Conservation (phyloP, 2,888 invertebrate species). For the Archips xylosteana region DNA sequence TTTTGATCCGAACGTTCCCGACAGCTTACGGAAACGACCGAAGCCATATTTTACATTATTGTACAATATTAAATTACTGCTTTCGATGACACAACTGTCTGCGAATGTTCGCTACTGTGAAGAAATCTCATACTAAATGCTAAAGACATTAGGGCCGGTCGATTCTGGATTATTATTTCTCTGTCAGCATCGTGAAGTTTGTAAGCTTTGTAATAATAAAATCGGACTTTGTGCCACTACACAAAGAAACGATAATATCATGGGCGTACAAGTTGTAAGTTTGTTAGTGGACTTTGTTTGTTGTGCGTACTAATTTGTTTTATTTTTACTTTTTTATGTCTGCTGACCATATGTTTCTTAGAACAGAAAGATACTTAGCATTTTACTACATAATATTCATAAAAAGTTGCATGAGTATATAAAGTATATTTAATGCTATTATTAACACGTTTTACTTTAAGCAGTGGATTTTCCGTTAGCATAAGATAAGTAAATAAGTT, state of each 20-base stretch:
- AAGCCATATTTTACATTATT: constrained; percentile 58
- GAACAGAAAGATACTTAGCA: too few species aligned
- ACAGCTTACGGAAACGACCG: constrained; percentile 68
- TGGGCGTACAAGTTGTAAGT: not conserved
- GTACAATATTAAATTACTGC: constrained; percentile 31
- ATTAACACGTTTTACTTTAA: too few species aligned
- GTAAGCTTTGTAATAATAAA: constrained; percentile 44
- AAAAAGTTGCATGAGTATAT: too few species aligned
- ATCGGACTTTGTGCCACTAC: constrained; percentile 63
- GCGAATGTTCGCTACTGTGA: not conserved
- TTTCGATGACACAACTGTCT: constrained; percentile 12
- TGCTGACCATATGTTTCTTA: not conserved
- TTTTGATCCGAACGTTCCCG: constrained; percentile 75
- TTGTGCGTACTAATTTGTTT: not conserved
- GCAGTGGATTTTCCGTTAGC: too few species aligned
- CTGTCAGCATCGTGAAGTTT: constrained; percentile 22
- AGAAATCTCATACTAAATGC: not conserved
- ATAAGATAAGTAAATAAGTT: too few species aligned
- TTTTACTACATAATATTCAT: too few species aligned
- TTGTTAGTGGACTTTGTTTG: not conserved
- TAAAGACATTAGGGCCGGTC: not conserved
- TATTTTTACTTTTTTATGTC: not conserved
- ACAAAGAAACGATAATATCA: constrained; percentile 45
- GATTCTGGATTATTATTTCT: constrained; percentile 9
- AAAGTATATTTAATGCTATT: too few species aligned